phyloP scores from a whole-genome alignment of 1,140 invertebrate genomes.

The Euura lappo region DNA sequence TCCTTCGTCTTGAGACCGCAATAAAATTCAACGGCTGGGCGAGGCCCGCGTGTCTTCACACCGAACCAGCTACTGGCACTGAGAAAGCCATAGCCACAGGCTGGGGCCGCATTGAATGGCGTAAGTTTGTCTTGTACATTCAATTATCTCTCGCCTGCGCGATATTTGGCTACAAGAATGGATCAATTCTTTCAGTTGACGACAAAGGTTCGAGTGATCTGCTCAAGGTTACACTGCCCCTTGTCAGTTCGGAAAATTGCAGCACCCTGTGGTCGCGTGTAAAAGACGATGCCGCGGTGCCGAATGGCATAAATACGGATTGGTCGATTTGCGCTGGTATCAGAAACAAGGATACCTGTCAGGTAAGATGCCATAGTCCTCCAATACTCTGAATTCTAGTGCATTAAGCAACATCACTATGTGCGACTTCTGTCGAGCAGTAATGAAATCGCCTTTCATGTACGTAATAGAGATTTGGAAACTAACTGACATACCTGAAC shows the following conservation, averaged over 20 bases:
- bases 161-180: too few relatives aligned
- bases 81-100: conserved; percentile 55
- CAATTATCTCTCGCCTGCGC: too few relatives aligned
- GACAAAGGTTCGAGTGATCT: conserved; percentile 54
- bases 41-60: conserved; percentile 60
- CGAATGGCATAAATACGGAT: conserved; percentile 53
- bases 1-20: conserved; percentile 56
- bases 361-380: conserved; percentile 56
- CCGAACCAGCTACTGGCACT: background rate
- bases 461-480: too few relatives aligned
- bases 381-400: too few relatives aligned
- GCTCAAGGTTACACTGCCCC: conserved; percentile 56
- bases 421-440: background rate
- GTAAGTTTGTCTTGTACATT: too few relatives aligned
- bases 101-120: conserved; percentile 56
- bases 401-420: too few relatives aligned
- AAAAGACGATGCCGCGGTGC: conserved; percentile 48
- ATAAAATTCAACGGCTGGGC: conserved; percentile 60
- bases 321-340: conserved; percentile 74
- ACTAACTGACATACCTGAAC: too few relatives aligned
- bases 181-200: conserved; percentile 14
- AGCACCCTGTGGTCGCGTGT: conserved; percentile 35
- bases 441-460: too few relatives aligned
- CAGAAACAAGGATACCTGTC: conserved; percentile 74
- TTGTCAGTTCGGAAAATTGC: conserved; percentile 49